Percentiles rank a stretch among this genome's conserved stretches.
These are phyloP conservation scores for Crypturellus tataupa DNA, from an alignment of 2,797 vertebrate species.

Conservation along the genomic window DNA sequence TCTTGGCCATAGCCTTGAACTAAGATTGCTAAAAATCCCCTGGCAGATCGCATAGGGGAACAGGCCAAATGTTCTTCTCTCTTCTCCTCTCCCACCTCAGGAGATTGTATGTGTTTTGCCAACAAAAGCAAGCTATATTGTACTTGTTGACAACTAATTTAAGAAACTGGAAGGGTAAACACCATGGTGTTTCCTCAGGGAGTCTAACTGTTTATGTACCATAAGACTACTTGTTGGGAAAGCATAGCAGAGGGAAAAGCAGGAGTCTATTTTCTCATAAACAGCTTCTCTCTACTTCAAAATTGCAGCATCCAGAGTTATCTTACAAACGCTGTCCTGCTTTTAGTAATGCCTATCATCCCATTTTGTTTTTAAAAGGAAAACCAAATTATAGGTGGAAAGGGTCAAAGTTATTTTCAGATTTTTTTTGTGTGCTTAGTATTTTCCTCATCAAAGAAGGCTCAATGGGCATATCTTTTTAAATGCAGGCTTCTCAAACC, in stretches of 20 bases:
- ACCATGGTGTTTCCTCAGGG: background rate
- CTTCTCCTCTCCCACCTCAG: background rate
- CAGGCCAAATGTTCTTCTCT: background rate
- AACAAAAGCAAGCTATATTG: background rate
- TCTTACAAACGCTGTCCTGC: background rate
- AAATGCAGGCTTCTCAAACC: background rate
- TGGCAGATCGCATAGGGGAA: background rate
- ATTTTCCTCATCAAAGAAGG: background rate
- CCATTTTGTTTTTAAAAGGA: background rate
- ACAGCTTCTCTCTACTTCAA: background rate
- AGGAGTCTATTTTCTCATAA: background rate
- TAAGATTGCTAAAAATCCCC: background rate
- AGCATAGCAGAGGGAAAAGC: background rate
- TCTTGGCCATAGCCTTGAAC: background rate
- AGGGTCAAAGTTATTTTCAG: background rate
- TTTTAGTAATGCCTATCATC: background rate
- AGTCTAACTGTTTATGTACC: background rate
- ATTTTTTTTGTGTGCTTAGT: background rate
- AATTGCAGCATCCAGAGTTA: background rate
- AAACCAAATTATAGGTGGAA: background rate
- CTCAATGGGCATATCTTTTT: background rate
- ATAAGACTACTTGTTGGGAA: background rate
- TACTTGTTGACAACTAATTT: background rate
- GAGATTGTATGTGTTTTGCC: background rate
- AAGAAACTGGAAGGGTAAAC: background rate